Percentiles rank a stretch among this genome's conserved stretches.
Conservation (phyloP, 1,140 invertebrate genomes). For the Brachionus paranguensis region DNA sequence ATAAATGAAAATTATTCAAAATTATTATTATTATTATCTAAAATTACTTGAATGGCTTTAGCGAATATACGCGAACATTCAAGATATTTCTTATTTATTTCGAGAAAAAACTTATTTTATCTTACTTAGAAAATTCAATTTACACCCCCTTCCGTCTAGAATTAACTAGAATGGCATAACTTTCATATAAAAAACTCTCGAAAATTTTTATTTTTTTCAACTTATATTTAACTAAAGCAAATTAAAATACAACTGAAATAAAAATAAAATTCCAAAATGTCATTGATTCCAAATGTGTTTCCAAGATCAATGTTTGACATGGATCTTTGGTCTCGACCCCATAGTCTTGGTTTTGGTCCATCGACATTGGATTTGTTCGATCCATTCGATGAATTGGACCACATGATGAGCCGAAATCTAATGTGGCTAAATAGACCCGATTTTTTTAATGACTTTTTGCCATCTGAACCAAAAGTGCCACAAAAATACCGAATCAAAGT, state of each 20-base stretch:
- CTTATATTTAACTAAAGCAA: background rate
- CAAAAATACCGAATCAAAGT: background rate
- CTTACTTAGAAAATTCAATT: background rate
- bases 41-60: background rate
- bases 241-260: background rate
- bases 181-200: background rate
- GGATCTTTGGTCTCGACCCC: background rate
- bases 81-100: background rate
- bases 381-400: background rate
- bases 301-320: conserved; percentile 31
- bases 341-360: background rate
- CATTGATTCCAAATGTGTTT: background rate
- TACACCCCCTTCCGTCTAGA: background rate
- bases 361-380: background rate
- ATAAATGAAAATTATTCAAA: too few species aligned
- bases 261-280: background rate
- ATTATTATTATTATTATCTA: background rate
- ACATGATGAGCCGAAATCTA: background rate
- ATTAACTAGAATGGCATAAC: background rate
- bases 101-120: background rate
- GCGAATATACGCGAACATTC: background rate
- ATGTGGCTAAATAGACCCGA: background rate
- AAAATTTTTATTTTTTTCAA: background rate
- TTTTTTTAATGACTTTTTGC: background rate
- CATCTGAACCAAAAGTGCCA: background rate